phyloP scores from a whole-genome alignment of 2,113 vertebrate species.

The Embiotoca jacksoni region DNA sequence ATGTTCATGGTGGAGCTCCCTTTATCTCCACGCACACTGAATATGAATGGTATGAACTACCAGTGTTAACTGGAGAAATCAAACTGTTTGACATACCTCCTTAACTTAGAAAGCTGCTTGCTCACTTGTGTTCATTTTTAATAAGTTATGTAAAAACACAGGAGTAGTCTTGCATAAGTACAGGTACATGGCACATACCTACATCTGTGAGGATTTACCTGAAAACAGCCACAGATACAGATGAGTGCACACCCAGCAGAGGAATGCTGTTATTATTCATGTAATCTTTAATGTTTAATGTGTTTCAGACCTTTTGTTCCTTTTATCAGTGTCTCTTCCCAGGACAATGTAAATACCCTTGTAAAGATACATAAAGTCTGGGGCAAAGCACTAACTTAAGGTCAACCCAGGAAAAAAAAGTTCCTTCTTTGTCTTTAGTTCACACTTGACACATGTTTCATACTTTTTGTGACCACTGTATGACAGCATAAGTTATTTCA shows the following conservation, averaged over 20 bases:
- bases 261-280: too few species aligned
- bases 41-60: background rate
- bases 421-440: too few species aligned
- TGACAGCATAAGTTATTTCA: too few species aligned
- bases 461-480: too few species aligned
- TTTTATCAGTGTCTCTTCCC: too few species aligned
- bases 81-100: background rate
- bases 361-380: too few species aligned
- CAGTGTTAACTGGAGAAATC: conserved; percentile 1
- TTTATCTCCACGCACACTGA: background rate
- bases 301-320: background rate
- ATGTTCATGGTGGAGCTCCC: background rate
- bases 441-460: too few species aligned
- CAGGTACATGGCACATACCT: background rate
- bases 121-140: background rate
- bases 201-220: background rate
- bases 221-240: background rate
- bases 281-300: too few species aligned
- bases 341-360: too few species aligned
- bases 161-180: background rate
- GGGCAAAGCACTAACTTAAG: too few species aligned
- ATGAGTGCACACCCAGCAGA: background rate
- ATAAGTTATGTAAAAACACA: background rate
- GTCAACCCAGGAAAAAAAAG: too few species aligned
- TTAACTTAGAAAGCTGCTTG: background rate